Evolutionary conservation across 2,888 invertebrate genomes (phyloP), one percentile per base, ranked within the genome.

Genomic region (Arrhopalites spinosus): DNA sequence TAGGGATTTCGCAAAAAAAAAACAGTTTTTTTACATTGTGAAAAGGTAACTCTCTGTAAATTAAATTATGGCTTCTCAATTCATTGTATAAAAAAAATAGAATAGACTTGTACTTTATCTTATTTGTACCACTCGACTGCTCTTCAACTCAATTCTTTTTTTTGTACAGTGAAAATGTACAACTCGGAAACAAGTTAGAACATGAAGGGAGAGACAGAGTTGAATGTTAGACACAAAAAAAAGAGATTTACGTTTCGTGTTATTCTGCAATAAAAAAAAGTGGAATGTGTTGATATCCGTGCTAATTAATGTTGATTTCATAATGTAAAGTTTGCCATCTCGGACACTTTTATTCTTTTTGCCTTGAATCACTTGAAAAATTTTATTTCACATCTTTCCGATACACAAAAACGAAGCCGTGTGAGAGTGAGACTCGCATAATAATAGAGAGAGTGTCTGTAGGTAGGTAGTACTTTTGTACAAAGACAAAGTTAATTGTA

Each of bases 261-360:
- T 66, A 36, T 36, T 66, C 23, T 29, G 66, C 20, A 66, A 66
- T 66, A 66, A 66, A 66, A 59, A 59, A 29, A 66, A 23, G 43
- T 43, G 20, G 66, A 43, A 36, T 66, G 66, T 66, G 66, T 66
- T 66, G 66, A 66, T 30, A 66, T 66, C 66, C 66, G 66, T 66
- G 66, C 43, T 66, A 66, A 66, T 66, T 66, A 66, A 66, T 66
- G 66, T 66, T 36, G 66, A 66, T 66, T 66, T 66, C 66, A 66
- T 43, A 66, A 66, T n/a, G 43, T 20, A 43, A 66, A n/a, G n/a
- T n/a, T 66, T 66, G 43, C n/a, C 66, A 43, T 43, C 66, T 66
- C 66, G 43, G 43, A 66, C 66, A 66, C 29, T 66, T n/a, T 66
- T n/a, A 29, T 30, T 63, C 30, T 43, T 20, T 66, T 7, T 66